A percentile compares a stretch with the other conserved stretches of the same genome.
Evolutionary conservation across 2,797 vertebrate genomes (phyloP).

Genomic region (Arctocebus calabarensis): DNA sequence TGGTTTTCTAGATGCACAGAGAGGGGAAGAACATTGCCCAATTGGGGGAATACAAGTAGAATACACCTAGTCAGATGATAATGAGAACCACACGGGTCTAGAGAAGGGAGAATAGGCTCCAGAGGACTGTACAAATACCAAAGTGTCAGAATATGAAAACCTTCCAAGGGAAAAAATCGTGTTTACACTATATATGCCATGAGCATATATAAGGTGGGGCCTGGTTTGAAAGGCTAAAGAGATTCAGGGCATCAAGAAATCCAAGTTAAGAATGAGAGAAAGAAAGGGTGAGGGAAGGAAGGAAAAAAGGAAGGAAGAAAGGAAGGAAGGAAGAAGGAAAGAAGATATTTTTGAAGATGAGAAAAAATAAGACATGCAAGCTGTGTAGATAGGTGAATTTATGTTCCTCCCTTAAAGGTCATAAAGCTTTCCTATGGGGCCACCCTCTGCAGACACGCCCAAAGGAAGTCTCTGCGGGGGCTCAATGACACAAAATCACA

Average conservation of each 20-base stretch:
- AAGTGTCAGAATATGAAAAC: conserved; percentile 64
- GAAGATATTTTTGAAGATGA: background rate
- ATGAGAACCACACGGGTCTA: conserved; percentile 54
- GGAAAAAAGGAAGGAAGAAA: no score
- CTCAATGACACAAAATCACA: conserved; percentile 81
- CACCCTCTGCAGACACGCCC: conserved; percentile 80
- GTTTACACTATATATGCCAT: background rate
- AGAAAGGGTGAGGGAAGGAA: background rate
- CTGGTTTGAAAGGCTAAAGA: conserved; percentile 63
- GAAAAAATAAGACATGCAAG: background rate
- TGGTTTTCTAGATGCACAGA: conserved; percentile 65
- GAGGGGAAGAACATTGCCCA: conserved; percentile 26
- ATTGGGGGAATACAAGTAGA: background rate
- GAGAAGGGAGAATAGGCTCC: background rate
- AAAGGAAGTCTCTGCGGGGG: conserved; percentile 77
- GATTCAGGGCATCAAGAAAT: conserved; percentile 46
- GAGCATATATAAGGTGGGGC: conserved; percentile 9
- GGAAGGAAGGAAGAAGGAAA: no score
- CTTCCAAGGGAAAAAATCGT: conserved; percentile 53
- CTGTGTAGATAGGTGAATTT: conserved; percentile 67
- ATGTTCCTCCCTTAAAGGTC: conserved; percentile 70
- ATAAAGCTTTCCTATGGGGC: conserved; percentile 74
- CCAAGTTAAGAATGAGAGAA: conserved; percentile 4
- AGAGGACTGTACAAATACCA: conserved; percentile 67
- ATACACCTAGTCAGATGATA: conserved; percentile 67